phyloP scores from a whole-genome alignment of 2,888 invertebrate species.

The Beris morrisii region DNA sequence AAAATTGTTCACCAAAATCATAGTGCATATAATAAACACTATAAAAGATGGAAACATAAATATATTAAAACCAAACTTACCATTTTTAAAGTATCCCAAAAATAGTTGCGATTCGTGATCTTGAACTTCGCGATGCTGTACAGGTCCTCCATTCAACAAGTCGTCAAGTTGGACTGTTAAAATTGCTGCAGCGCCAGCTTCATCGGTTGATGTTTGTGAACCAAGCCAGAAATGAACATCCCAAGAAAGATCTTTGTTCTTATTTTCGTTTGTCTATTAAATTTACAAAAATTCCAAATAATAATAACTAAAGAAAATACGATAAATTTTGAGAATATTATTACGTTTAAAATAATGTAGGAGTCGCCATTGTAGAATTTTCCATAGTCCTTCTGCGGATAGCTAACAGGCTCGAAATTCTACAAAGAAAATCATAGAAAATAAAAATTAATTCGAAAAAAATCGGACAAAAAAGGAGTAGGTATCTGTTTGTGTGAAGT shows the following conservation, averaged over 20 bases:
- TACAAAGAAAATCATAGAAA: slow-evolving; percentile 55
- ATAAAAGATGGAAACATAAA: too few species aligned
- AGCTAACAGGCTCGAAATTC: slow-evolving; percentile 78
- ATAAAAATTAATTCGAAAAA: slow-evolving; percentile 7
- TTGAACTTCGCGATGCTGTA: slow-evolving; percentile 85
- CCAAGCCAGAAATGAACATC: slow-evolving; percentile 91
- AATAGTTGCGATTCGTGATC: slow-evolving; percentile 82
- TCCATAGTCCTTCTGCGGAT: slow-evolving; percentile 72
- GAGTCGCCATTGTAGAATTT: slow-evolving; percentile 87
- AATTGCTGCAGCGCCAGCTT: slow-evolving; percentile 75
- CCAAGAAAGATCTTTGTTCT: slow-evolving; percentile 69
- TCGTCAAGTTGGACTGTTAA: slow-evolving; percentile 83
- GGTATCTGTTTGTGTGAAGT: too few species aligned
- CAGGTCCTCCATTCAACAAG: slow-evolving; percentile 76
- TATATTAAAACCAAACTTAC: slow-evolving; percentile 49
- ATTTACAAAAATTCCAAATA: slow-evolving; percentile 19
- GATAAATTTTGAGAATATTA: slow-evolving; percentile 42
- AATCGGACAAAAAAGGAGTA: too few species aligned
- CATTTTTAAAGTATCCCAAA: slow-evolving; percentile 71
- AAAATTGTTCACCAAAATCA: too few species aligned
- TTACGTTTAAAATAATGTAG: slow-evolving; percentile 79
- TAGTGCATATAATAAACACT: too few species aligned
- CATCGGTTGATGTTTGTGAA: slow-evolving; percentile 74
- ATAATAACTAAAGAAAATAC: not conserved
- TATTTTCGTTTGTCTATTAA: slow-evolving; percentile 68